phyloP scores from a whole-genome alignment of 2,797 vertebrate species.

The Coregonus ussuriensis region DNA sequence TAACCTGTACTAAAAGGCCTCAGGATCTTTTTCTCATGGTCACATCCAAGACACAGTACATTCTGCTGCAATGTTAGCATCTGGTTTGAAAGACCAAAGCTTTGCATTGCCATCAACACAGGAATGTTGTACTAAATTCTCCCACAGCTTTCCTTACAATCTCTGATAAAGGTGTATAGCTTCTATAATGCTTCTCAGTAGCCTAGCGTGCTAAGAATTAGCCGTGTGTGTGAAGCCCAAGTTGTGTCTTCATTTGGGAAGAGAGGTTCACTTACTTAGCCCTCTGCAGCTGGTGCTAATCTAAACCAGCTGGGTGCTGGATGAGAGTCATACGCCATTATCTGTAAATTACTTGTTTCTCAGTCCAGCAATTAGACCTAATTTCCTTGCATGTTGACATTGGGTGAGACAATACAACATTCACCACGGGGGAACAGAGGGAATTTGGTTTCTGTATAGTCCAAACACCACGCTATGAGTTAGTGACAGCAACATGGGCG shows the following conservation, averaged over 20 bases:
- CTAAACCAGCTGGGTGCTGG: conserved; percentile 22
- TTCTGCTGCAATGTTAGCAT: background rate
- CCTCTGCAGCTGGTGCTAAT: conserved; percentile 27
- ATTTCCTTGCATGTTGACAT: conserved; percentile 10
- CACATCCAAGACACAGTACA: background rate
- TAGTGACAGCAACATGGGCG: conserved; percentile 14
- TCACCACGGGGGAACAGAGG: conserved; percentile 4
- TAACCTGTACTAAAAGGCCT: conserved; percentile 17
- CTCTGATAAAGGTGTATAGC: background rate
- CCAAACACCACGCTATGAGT: conserved; percentile 11
- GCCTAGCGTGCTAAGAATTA: background rate
- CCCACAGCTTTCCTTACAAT: background rate
- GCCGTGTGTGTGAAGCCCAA: conserved; percentile 7
- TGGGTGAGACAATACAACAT: conserved; percentile 24
- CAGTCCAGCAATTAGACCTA: conserved; percentile 4
- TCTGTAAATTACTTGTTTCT: conserved; percentile 20
- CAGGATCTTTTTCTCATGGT: conserved; percentile 3
- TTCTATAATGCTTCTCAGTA: conserved; percentile 3
- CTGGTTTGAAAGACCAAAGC: background rate
- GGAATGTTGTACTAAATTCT: background rate
- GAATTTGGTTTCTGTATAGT: conserved; percentile 13
- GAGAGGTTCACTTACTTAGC: conserved; percentile 12
- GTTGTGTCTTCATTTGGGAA: conserved; percentile 17
- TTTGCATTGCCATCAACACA: background rate
- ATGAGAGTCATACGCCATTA: conserved; percentile 24